phyloP scores from a whole-genome alignment of 2,113 vertebrate species.

The Dissostichus mawsoni region DNA sequence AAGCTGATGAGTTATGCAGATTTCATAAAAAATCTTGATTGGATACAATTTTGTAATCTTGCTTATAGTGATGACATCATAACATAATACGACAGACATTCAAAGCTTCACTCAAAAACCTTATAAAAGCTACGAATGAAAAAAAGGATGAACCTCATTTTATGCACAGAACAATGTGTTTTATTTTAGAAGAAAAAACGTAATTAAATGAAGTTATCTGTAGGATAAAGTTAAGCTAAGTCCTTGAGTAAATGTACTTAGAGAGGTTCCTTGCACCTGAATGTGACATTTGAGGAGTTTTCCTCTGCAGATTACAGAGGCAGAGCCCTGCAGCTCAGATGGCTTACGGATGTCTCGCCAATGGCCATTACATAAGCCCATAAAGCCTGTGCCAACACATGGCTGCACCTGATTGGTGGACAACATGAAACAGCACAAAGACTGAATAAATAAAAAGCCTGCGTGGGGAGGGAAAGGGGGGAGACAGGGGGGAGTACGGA shows the following conservation, averaged over 20 bases:
- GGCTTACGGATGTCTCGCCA: slow-evolving; percentile 46
- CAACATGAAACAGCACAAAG: slow-evolving; percentile 13
- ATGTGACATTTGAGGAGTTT: neutral
- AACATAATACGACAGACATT: too few relatives aligned
- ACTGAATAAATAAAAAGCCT: slow-evolving; percentile 39
- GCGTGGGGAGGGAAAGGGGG: neutral
- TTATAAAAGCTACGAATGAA: too few relatives aligned
- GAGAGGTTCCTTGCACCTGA: neutral
- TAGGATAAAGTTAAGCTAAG: neutral
- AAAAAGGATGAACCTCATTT: too few relatives aligned
- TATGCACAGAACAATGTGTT: too few relatives aligned
- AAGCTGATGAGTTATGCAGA: too few relatives aligned
- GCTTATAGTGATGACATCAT: too few relatives aligned
- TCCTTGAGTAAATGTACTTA: neutral
- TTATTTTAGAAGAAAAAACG: too few relatives aligned
- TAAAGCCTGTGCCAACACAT: slow-evolving; percentile 26
- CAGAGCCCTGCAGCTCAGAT: slow-evolving; percentile 47
- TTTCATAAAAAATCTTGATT: too few relatives aligned
- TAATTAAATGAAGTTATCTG: too few relatives aligned
- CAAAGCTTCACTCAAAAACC: too few relatives aligned
- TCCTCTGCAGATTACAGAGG: slow-evolving; percentile 20
- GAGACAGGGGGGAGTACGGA: neutral
- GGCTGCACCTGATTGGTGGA: slow-evolving; percentile 45
- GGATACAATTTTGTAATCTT: too few relatives aligned
- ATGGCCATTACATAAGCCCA: slow-evolving; percentile 48